phyloP scores from a whole-genome alignment of 2,797 vertebrate genomes.

The Vultur gryphus region DNA sequence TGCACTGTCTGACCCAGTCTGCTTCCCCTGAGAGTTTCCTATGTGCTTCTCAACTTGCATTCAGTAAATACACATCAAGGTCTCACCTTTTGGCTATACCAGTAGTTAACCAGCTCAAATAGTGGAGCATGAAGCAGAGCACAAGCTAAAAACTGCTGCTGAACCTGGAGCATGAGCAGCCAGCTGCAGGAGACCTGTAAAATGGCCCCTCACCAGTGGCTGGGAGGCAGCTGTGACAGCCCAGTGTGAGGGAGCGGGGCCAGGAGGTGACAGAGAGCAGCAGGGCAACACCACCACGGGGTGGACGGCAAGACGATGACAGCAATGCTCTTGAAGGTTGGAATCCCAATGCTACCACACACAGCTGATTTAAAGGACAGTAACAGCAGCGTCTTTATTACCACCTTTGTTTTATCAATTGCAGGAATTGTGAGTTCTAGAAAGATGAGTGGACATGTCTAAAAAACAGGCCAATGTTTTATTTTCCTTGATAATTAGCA shows the following conservation, averaged over 20 bases:
- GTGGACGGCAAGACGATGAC: accelerated
- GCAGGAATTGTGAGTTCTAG: background rate
- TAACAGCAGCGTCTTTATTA: background rate
- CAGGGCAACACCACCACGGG: background rate
- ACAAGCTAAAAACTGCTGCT: background rate
- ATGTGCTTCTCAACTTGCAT: background rate
- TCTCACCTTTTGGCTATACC: background rate
- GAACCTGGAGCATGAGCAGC: background rate
- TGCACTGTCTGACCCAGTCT: background rate
- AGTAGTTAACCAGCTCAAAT: background rate
- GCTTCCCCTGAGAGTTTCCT: background rate
- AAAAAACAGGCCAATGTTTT: background rate
- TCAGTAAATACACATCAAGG: background rate
- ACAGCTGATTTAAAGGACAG: background rate
- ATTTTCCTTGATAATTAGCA: background rate
- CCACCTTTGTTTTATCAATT: background rate
- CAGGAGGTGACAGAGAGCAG: background rate
- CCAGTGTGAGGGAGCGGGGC: background rate
- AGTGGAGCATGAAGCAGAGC: background rate
- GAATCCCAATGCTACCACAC: background rate
- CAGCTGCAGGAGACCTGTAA: background rate
- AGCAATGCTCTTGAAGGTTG: background rate
- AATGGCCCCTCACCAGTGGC: accelerated
- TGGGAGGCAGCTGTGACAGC: background rate
- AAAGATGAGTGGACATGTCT: background rate